Percentiles rank a stretch among this genome's conserved stretches.
phyloP scores from a whole-genome alignment of 1,140 invertebrate species.

The Aphelinus certus region DNA sequence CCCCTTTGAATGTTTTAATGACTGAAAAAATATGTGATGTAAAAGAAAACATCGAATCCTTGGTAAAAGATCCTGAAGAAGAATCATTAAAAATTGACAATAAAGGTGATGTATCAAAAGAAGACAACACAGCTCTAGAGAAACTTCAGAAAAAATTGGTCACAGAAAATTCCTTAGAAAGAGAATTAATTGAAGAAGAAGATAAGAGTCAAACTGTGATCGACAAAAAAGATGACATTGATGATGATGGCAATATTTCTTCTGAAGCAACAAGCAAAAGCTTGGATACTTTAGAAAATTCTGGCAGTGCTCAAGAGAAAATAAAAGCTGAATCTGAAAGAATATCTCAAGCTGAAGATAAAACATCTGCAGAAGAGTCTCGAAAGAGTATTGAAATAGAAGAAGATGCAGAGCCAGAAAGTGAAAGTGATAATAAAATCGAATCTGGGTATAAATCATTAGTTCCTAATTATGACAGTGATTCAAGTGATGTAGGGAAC shows the following conservation, averaged over 20 bases:
- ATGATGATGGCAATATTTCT: conserved; percentile 19
- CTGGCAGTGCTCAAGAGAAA: neutral
- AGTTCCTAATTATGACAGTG: conserved; percentile 55
- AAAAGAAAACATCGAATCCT: neutral
- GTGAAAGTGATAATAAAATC: conserved; percentile 15
- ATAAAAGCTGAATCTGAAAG: neutral
- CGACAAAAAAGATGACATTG: conserved; percentile 23
- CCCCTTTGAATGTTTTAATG: too few relatives aligned
- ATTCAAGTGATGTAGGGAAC: conserved; percentile 19
- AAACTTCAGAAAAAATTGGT: neutral
- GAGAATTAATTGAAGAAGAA: conserved; percentile 5
- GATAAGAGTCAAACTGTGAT: neutral
- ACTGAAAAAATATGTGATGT: too few relatives aligned
- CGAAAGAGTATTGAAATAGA: neutral
- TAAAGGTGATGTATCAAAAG: neutral
- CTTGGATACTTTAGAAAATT: neutral
- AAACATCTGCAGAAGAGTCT: neutral
- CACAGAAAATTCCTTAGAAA: conserved; percentile 1
- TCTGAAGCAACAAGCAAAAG: neutral
- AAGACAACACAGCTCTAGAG: neutral
- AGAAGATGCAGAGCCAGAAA: conserved; percentile 18
- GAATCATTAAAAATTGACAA: neutral
- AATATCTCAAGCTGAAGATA: neutral
- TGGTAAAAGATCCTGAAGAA: neutral
- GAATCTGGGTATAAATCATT: conserved; percentile 44